phyloP scores from a whole-genome alignment of 2,113 vertebrate species.

The Lota lota region DNA sequence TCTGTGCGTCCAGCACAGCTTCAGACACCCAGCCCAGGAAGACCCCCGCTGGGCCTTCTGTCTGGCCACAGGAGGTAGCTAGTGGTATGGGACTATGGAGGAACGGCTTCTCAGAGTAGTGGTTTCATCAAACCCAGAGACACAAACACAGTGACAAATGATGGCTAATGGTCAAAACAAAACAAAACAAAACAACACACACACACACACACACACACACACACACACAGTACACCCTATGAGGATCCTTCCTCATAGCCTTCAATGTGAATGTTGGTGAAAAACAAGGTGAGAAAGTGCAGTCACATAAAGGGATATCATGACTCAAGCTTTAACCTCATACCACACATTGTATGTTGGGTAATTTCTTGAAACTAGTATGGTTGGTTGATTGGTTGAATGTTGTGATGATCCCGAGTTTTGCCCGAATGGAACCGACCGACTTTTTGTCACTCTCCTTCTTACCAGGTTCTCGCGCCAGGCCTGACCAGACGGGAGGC shows the following conservation, averaged over 20 bases:
- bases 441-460: no score
- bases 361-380: no score
- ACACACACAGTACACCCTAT: slow-evolving; percentile 44
- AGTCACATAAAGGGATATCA: no score
- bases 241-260: slow-evolving; percentile 23
- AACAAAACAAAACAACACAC: slow-evolving; percentile 12
- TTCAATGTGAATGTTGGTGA: no score
- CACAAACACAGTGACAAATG: slow-evolving; percentile 9
- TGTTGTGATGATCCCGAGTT: no score
- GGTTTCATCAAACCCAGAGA: slow-evolving; percentile 6
- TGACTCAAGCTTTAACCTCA: no score
- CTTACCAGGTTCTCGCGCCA: no score
- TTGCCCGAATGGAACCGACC: no score
- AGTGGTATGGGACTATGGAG: slow-evolving; percentile 34
- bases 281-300: no score
- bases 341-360: no score
- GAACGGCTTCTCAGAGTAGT: slow-evolving; percentile 30
- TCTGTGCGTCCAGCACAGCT: slow-evolving; percentile 34
- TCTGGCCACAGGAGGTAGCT: slow-evolving; percentile 75
- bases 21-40: slow-evolving; percentile 67
- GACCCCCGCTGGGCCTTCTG: slow-evolving; percentile 66
- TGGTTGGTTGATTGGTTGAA: no score
- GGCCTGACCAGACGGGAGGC: no score
- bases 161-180: slow-evolving; percentile 40
- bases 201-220: slow-evolving; percentile 33